phyloP scores from a whole-genome alignment of 2,797 vertebrate species.

The Euphonia xanthogaster region DNA sequence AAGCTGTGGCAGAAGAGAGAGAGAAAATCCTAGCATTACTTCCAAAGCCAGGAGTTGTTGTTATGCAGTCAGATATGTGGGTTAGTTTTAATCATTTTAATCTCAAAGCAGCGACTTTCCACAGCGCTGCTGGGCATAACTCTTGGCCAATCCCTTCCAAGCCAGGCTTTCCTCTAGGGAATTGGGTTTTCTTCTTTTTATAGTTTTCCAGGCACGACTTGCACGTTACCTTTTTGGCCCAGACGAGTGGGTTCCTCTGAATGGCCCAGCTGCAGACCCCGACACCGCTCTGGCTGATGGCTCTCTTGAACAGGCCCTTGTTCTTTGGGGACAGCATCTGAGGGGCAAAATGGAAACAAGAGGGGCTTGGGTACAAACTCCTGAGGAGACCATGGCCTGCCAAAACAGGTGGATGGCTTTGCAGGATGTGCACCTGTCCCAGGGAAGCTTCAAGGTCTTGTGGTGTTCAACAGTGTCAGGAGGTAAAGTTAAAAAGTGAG shows the following conservation, averaged over 20 bases:
- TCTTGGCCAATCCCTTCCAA: not conserved
- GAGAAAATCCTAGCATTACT: not conserved
- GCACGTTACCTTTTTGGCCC: not conserved
- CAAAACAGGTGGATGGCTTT: too few species aligned
- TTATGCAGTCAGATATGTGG: not conserved
- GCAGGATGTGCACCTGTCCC: too few species aligned
- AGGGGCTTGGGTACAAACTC: not conserved
- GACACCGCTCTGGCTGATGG: constrained; percentile 92
- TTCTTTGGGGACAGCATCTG: constrained; percentile 74
- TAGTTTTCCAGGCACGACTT: accelerated
- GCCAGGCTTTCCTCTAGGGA: not conserved
- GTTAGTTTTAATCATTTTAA: not conserved
- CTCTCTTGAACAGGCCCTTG: constrained; percentile 87
- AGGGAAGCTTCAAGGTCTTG: too few species aligned
- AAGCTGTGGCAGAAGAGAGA: not conserved
- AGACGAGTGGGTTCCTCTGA: constrained; percentile 80
- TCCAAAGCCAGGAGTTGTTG: not conserved
- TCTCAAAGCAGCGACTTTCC: not conserved
- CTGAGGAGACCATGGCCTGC: accelerated
- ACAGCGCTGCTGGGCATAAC: not conserved
- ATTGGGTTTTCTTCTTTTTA: too few species aligned
- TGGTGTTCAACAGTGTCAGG: not conserved
- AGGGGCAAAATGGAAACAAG: not conserved
- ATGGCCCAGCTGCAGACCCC: constrained; percentile 85
- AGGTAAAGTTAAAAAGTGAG: not conserved